phyloP scores from a whole-genome alignment of 2,888 invertebrate species.

The Drosophila stalkeri region DNA sequence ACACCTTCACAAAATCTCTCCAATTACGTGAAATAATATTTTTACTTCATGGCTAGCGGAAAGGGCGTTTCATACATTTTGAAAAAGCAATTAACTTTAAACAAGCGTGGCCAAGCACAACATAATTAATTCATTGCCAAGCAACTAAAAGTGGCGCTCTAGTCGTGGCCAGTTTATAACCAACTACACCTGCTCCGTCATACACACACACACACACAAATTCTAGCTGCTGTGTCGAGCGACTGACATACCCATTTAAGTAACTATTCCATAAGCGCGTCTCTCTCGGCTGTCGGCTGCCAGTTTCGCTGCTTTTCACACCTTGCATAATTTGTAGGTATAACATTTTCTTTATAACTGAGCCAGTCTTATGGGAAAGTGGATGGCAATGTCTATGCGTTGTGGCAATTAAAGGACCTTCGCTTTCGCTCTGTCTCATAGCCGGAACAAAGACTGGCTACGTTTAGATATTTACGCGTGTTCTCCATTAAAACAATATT shows the following conservation, averaged over 20 bases:
- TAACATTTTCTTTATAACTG: constrained; percentile 52
- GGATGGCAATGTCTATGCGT: constrained; percentile 54
- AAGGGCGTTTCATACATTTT: constrained; percentile 55
- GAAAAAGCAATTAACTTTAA: constrained; percentile 69
- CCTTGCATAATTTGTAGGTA: constrained; percentile 60
- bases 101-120: constrained; percentile 58
- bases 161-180: constrained; percentile 50
- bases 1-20: constrained; percentile 10
- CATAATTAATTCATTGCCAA: constrained; percentile 65
- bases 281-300: constrained; percentile 1
- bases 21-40: constrained; percentile 43
- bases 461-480: constrained; percentile 65
- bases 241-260: constrained; percentile 44
- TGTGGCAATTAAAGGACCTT: constrained; percentile 55
- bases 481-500: constrained; percentile 66
- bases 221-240: constrained; percentile 18
- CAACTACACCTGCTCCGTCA: constrained; percentile 20
- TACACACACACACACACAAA: constrained; percentile 8
- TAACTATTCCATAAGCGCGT: constrained; percentile 44
- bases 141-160: constrained; percentile 31
- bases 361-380: constrained; percentile 32
- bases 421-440: constrained; percentile 8
- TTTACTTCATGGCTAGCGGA: constrained; percentile 21
- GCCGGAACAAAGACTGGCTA: constrained; percentile 19
- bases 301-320: constrained; percentile 44